Percentiles rank a stretch among this genome's conserved stretches.
Evolutionary conservation across 2,888 invertebrate genomes (phyloP).

Genomic region (Oasisia sp.): DNA sequence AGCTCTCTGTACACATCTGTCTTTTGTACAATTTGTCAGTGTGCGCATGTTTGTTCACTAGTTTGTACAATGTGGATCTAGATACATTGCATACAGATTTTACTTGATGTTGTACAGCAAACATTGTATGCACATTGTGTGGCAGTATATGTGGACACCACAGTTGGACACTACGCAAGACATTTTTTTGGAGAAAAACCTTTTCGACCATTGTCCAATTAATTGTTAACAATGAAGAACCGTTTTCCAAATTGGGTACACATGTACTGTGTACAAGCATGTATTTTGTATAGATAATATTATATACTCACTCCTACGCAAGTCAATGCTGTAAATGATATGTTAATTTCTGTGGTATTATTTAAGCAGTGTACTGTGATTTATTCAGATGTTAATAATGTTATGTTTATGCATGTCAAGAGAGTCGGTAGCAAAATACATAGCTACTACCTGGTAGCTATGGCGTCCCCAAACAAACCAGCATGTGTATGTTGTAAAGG

Average conservation of each 20-base stretch:
- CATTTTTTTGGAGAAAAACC: background rate
- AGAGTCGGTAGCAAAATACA: background rate
- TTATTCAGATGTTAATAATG: background rate
- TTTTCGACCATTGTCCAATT: background rate
- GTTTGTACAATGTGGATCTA: background rate
- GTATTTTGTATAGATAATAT: background rate
- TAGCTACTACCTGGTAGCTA: background rate
- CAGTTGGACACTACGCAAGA: background rate
- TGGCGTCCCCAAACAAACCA: background rate
- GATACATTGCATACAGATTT: background rate
- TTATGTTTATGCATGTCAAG: background rate
- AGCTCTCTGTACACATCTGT: background rate
- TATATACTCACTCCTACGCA: background rate
- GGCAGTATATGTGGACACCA: background rate
- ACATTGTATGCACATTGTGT: background rate
- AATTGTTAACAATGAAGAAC: background rate
- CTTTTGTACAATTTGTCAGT: background rate
- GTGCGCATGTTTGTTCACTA: background rate
- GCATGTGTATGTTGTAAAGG: background rate
- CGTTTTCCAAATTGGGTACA: background rate
- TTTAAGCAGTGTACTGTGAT: constrained; percentile 13
- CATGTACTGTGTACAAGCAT: background rate
- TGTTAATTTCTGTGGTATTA: background rate
- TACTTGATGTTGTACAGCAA: background rate
- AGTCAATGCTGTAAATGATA: background rate